Base-by-base conservation (phyloP, 92 coral and sea anemone species). In the Actinostola sp. region DNA sequence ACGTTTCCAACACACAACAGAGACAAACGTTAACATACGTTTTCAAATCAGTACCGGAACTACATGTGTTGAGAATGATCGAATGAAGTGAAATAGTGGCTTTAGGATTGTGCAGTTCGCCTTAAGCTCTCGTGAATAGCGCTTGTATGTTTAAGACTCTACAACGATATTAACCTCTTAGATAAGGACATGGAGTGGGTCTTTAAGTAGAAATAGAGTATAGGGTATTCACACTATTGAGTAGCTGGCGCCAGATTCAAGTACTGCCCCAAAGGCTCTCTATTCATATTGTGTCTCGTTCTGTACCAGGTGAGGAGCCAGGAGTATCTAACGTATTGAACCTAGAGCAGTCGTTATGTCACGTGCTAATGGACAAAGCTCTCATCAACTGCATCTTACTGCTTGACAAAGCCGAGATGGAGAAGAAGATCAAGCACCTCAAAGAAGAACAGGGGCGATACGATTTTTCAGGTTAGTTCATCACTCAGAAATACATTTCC, bases 351-450 rank as follows among this genome's bases (percentile, higher is more conserved):
- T 86, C 94, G 15, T 43, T 94, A 55, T 91, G 97, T 65, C 96
- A 94, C 81, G 97, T 94, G 69, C 83, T 94, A 13, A 89, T 94
- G 84, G 97, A 94, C 79, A 94, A 94, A 70, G 98, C 98, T 31
- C 81, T 94, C 16, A 70, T 92, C 32, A 94, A 94, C 86, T 94
- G 97, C 56, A 62, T 94, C 43, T 78, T 94, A 43, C 35, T 94
- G 34, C 76, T 94, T 64, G 98, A 94, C 84, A 94, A 94, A 52
- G 98, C 98, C 0, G 86, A 82, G 43, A 88, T 91, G 94, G 98
- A 94, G 61, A 84, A 79, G 79, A 85, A 84, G 66, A 68, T 91
- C 16, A 88, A 86, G 68, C 72, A 83, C 8, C 72, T 89, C 9
- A 61, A 77, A 42, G 83, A 70, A 71, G 79, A 75, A 51, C 87